Conservation (phyloP, 2,113 vertebrate genomes). For the Daphoenositta chrysoptera region DNA sequence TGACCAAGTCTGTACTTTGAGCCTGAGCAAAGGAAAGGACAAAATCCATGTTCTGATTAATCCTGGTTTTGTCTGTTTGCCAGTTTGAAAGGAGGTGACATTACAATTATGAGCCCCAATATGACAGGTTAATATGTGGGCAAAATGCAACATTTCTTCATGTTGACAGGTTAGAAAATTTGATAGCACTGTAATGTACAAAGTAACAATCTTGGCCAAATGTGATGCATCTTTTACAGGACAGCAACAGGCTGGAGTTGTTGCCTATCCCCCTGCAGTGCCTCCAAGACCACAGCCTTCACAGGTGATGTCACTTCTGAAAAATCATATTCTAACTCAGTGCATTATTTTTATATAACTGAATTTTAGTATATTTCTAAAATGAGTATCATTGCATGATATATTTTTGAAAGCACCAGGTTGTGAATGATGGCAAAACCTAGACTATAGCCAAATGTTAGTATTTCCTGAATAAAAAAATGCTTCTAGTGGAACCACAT, state of each 20-base stretch:
- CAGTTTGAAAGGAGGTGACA: neutral
- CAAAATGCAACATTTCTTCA: neutral
- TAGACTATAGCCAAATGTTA: neutral
- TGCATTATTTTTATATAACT: neutral
- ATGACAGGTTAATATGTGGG: neutral
- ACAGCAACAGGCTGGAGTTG: conserved; percentile 82
- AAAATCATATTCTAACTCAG: neutral
- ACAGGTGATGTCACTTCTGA: conserved; percentile 75
- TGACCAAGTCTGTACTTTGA: neutral
- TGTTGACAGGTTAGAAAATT: neutral
- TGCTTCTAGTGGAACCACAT: neutral
- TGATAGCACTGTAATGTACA: neutral
- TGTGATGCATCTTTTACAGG: conserved; percentile 50
- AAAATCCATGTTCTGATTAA: neutral
- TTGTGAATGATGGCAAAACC: neutral
- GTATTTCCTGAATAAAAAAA: neutral
- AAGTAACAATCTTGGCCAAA: neutral
- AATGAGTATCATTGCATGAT: neutral
- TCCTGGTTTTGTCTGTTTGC: neutral
- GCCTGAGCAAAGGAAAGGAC: neutral
- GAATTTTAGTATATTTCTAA: neutral
- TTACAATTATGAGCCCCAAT: neutral
- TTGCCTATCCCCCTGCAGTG: conserved; percentile 93
- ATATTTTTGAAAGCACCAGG: neutral
- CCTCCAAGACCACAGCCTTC: conserved; percentile 92